Base-by-base conservation (phyloP, 2,113 vertebrate species). In the Takifugu bimaculatus region DNA sequence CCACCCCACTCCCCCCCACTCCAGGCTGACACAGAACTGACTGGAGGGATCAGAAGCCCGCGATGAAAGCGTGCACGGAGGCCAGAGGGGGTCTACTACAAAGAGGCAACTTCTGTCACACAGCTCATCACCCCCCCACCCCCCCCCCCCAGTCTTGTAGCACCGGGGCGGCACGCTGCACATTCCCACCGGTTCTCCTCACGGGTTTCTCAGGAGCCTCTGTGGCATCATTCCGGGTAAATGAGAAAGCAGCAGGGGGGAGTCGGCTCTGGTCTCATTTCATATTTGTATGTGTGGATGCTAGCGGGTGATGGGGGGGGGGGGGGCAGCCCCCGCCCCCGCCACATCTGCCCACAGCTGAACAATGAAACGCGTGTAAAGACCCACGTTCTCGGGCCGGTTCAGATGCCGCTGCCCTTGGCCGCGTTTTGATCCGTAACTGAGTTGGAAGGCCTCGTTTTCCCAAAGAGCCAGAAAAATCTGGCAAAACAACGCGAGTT, bases 161-260 rank as follows among this genome's bases (percentile, higher is more conserved):
- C 28, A 29, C 28, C 28, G 28, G 28, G 5, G 48, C 50, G 25
- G 50, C 4, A 4, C 14, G 43, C 3, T 45, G 13, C 42, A 43
- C 42, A 6, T 43, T 9, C 42, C 6, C 42, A 43, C 13, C 2
- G 42, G 13, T 15, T 45, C 57, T 72, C 59, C 13, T 0, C 5
- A 20, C 20, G 1, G 20, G 20, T 20, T 20, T 59, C 57, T 60
- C 64, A 56, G 54, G 57, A 54, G 67, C 64, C 47, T 32, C 54
- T 14, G 57, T 11, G 65, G 52, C 67, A n/a, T 54, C 54, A 14
- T 48, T 72, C 71, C 70, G 75, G 65, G 65, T 69, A 65, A 80
- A 71, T 20, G 26, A 56, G 57, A 63, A 51, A 54, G 58, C 54
- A 50, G 57, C 49, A 0, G 56, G 69, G 72, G 68, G 69, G 62